phyloP scores from a whole-genome alignment of 2,113 vertebrate species.

The Panurus biarmicus region DNA sequence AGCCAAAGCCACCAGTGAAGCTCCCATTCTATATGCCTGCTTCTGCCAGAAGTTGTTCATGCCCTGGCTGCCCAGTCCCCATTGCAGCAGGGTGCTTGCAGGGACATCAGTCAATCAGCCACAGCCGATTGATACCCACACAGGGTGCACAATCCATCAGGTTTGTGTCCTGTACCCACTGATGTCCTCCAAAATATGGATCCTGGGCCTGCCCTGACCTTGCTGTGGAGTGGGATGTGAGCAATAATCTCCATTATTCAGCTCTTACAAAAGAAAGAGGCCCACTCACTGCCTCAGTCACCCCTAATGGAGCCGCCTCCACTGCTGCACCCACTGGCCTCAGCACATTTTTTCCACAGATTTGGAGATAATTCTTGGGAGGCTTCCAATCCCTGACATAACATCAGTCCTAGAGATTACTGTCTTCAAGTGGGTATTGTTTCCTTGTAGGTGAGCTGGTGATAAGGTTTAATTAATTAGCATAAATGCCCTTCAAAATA shows the following conservation, averaged over 20 bases:
- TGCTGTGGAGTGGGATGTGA: not conserved
- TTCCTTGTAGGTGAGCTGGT: not conserved
- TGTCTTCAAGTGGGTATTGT: not conserved
- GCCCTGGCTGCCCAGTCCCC: rapidly evolving
- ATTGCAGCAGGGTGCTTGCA: rapidly evolving
- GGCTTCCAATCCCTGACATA: not conserved
- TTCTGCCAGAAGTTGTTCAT: not conserved
- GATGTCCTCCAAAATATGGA: not conserved
- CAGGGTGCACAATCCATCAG: not conserved
- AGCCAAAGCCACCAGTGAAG: not conserved
- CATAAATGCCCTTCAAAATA: not conserved
- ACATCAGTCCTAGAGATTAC: not conserved
- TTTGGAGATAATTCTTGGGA: not conserved
- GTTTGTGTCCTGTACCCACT: not conserved
- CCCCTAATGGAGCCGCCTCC: rapidly evolving
- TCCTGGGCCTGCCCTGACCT: not conserved
- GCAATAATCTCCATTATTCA: not conserved
- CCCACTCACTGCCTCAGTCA: not conserved
- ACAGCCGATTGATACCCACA: not conserved
- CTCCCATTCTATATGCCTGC: not conserved
- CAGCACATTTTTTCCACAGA: not conserved
- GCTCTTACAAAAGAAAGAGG: not conserved
- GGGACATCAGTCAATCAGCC: not conserved
- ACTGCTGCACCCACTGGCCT: not conserved
- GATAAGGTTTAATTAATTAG: conserved; percentile 26